Conservation (phyloP, 2,888 invertebrate genomes). For the Papilio protenor region DNA sequence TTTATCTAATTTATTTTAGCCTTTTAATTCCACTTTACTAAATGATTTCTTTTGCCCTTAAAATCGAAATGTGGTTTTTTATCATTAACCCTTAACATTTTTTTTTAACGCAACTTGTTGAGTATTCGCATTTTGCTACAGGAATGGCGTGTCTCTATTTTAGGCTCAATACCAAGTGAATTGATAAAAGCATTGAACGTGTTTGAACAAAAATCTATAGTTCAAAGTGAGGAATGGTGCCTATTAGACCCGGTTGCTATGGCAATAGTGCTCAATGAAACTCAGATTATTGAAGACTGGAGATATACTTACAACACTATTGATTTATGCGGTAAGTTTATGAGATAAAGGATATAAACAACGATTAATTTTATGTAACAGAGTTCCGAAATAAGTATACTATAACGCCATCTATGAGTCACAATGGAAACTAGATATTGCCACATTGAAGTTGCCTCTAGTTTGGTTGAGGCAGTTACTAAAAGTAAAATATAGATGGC, state of each 20-base stretch:
- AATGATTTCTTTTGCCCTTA: too few species aligned
- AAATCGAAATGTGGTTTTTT: too few species aligned
- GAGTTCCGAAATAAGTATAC: constrained; percentile 49
- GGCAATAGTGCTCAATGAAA: constrained; percentile 55
- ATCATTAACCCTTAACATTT: too few species aligned
- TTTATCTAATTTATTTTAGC: too few species aligned
- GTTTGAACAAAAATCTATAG: constrained; percentile 62
- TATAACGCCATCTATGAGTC: constrained; percentile 46
- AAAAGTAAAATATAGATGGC: constrained; percentile 4
- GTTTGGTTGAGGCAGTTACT: not conserved
- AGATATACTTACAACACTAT: constrained; percentile 56
- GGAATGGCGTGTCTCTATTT: constrained; percentile 63
- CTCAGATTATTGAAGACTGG: constrained; percentile 49
- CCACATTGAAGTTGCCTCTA: not conserved
- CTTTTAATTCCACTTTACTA: too few species aligned
- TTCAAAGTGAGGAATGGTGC: constrained; percentile 55
- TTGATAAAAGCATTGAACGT: constrained; percentile 64
- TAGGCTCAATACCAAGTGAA: constrained; percentile 64
- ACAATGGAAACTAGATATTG: not conserved
- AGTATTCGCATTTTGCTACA: constrained; percentile 46
- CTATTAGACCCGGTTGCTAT: constrained; percentile 66
- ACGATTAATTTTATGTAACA: not conserved
- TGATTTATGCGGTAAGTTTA: constrained; percentile 61
- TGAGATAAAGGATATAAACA: not conserved
- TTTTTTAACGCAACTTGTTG: not conserved